Percentiles rank a stretch among this genome's conserved stretches.
These are phyloP conservation scores for Melanotaenia pygmaea DNA, from an alignment of 2,797 vertebrate species.

Conservation along the genomic window DNA sequence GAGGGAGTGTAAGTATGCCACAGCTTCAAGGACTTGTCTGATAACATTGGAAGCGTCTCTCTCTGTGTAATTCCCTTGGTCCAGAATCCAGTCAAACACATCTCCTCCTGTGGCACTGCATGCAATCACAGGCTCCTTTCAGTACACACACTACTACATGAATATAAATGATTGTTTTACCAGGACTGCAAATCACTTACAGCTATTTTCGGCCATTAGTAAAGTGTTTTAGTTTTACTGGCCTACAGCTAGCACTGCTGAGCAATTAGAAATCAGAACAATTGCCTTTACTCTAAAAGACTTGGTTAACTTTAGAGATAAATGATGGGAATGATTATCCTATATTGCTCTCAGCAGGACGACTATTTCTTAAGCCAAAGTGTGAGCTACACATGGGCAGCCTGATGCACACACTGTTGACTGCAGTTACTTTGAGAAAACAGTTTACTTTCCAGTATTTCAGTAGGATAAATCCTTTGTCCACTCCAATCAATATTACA, in stretches of 20 bases:
- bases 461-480: constrained; percentile 24
- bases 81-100: constrained; percentile 91
- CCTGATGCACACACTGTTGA: constrained; percentile 8
- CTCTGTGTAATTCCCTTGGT: constrained; percentile 91
- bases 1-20: constrained; percentile 88
- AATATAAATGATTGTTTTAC: constrained; percentile 17
- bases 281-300: constrained; percentile 59
- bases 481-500: constrained; percentile 29
- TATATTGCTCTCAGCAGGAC: constrained; percentile 33
- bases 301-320: constrained; percentile 55
- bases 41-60: constrained; percentile 89
- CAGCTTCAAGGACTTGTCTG: constrained; percentile 88
- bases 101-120: constrained; percentile 89
- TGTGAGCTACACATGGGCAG: constrained; percentile 34
- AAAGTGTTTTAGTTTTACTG: constrained; percentile 37
- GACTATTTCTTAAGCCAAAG: constrained; percentile 26
- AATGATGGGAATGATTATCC: constrained; percentile 53
- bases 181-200: constrained; percentile 30
- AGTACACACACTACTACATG: background rate
- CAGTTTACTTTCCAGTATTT: background rate
- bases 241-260: constrained; percentile 42
- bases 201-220: constrained; percentile 22
- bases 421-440: constrained; percentile 11
- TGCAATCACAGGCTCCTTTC: constrained; percentile 10
- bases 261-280: constrained; percentile 52